Evolutionary conservation across 2,113 vertebrate species (phyloP).

Genomic region (Ovibos moschatus): DNA sequence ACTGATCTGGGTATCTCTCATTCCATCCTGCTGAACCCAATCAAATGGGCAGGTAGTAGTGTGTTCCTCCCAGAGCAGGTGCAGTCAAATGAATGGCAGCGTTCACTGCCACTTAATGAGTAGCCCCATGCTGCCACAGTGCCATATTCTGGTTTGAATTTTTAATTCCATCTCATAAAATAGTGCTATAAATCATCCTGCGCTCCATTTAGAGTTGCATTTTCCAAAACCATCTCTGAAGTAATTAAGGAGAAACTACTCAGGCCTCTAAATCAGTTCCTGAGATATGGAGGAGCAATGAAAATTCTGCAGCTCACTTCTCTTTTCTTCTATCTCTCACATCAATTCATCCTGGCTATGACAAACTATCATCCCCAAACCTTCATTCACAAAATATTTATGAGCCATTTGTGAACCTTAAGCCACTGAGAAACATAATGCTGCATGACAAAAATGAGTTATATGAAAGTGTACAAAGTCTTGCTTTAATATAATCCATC

Average conservation of each 20-base stretch:
- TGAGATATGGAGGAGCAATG: neutral
- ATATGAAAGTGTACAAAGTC: constrained; percentile 54
- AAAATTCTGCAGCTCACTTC: neutral
- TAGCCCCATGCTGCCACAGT: constrained; percentile 23
- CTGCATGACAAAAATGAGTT: constrained; percentile 62
- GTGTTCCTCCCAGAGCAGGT: constrained; percentile 26
- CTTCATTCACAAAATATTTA: constrained; percentile 73
- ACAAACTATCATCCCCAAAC: constrained; percentile 56
- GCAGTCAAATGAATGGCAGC: constrained; percentile 7
- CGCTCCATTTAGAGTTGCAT: constrained; percentile 57
- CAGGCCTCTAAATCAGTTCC: constrained; percentile 59
- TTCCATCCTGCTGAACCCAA: neutral
- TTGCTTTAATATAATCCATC: constrained; percentile 67
- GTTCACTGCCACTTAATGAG: neutral
- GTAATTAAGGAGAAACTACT: constrained; percentile 60
- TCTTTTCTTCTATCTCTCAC: neutral
- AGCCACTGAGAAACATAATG: constrained; percentile 62
- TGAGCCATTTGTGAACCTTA: constrained; percentile 67
- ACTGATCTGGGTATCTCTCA: neutral
- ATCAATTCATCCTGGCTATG: constrained; percentile 38
- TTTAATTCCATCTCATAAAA: constrained; percentile 70
- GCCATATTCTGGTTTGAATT: constrained; percentile 38
- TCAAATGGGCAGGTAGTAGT: neutral
- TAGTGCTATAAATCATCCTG: constrained; percentile 55
- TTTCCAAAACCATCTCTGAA: constrained; percentile 56